Conservation (phyloP, 2,888 invertebrate genomes). For the Clepsis dumicolana region DNA sequence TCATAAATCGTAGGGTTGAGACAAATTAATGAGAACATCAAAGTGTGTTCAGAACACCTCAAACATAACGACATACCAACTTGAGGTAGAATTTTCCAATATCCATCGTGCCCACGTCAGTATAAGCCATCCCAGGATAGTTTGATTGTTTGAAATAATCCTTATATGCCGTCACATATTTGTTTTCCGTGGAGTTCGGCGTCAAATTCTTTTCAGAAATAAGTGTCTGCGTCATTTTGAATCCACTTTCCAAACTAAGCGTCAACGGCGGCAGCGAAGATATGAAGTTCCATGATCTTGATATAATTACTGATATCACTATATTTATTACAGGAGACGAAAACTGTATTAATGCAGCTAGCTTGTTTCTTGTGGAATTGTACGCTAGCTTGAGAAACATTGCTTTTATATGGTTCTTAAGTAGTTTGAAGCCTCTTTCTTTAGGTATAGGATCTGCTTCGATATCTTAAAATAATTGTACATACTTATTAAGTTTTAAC, state of each 20-base stretch:
- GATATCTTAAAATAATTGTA: constrained; percentile 34
- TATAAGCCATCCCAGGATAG: constrained; percentile 64
- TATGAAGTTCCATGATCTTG: constrained; percentile 79
- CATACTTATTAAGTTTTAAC: neutral
- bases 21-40: too few species aligned
- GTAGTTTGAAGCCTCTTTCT: constrained; percentile 71
- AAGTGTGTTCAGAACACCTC: neutral
- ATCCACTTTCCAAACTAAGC: constrained; percentile 81
- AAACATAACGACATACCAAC: constrained; percentile 64
- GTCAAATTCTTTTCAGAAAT: constrained; percentile 64
- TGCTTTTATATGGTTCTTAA: constrained; percentile 77
- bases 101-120: constrained; percentile 67
- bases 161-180: constrained; percentile 67
- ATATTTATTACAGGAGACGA: constrained; percentile 79
- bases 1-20: too few species aligned
- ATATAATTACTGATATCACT: constrained; percentile 72
- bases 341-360: constrained; percentile 75
- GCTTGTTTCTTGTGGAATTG: constrained; percentile 73
- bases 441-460: constrained; percentile 70
- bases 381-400: constrained; percentile 78
- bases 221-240: constrained; percentile 68
- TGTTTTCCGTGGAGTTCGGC: constrained; percentile 61
- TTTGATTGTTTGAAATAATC: constrained; percentile 66
- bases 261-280: constrained; percentile 87
- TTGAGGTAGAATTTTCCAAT: constrained; percentile 75